Percentiles rank a stretch among this genome's conserved stretches.
These are phyloP conservation scores for Prolemur simus DNA, from an alignment of 2,113 vertebrate species.

Conservation along the genomic window DNA sequence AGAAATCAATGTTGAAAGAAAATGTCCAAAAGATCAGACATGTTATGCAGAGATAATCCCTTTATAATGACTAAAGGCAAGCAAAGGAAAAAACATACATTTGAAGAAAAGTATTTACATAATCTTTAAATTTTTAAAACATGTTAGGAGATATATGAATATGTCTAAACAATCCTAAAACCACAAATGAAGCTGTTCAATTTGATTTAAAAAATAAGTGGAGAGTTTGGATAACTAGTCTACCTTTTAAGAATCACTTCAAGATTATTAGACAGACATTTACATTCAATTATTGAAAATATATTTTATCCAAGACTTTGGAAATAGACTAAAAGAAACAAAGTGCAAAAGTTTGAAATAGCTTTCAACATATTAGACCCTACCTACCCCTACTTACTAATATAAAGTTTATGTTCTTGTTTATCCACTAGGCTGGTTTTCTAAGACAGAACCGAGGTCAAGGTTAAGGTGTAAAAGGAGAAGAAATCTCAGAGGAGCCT, in stretches of 20 bases:
- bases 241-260: slow-evolving; percentile 1
- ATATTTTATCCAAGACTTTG: neutral
- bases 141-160: neutral
- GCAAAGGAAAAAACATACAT: neutral
- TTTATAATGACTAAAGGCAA: neutral
- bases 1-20: slow-evolving; percentile 8
- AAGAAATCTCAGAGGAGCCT: neutral
- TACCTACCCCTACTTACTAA: neutral
- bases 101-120: slow-evolving; percentile 19
- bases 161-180: neutral
- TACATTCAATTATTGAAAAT: neutral
- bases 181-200: neutral
- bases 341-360: neutral
- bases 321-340: neutral
- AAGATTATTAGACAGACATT: neutral
- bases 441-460: neutral
- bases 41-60: slow-evolving; percentile 20
- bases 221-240: neutral
- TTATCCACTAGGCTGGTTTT: neutral
- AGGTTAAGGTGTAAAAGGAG: neutral
- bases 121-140: slow-evolving; percentile 29
- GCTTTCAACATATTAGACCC: neutral
- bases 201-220: neutral
- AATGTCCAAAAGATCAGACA: neutral
- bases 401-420: neutral